Conservation (phyloP, 1,140 invertebrate genomes). For the Platorchestia sp. region DNA sequence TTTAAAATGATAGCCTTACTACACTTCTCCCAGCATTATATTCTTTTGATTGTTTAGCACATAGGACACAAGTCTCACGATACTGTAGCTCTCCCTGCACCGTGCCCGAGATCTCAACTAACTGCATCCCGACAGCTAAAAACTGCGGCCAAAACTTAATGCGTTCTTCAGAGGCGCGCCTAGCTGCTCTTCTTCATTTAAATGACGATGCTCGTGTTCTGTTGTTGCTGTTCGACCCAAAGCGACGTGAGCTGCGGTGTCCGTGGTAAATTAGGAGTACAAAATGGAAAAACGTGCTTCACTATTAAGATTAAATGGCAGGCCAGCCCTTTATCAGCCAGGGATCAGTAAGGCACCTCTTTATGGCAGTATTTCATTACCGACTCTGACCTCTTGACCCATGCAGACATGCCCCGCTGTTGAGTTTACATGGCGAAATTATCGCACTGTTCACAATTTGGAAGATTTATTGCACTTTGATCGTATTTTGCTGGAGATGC, state of each 20-base stretch:
- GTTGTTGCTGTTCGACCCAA: background rate
- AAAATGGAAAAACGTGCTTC: background rate
- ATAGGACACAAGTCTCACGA: no score
- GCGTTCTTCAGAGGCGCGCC: no score
- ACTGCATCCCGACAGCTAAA: no score
- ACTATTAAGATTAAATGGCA: conserved; percentile 9
- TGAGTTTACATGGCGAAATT: background rate
- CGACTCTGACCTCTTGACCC: background rate
- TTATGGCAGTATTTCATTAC: background rate
- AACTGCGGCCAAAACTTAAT: no score
- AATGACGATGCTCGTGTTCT: no score
- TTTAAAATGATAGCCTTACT: no score
- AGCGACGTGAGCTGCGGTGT: background rate
- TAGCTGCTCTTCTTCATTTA: no score
- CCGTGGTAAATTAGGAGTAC: background rate
- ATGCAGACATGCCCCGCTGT: background rate
- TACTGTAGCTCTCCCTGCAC: no score
- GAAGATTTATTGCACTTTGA: background rate
- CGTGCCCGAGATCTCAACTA: no score
- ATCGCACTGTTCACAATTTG: background rate
- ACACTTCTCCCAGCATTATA: no score
- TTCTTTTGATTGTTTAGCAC: no score
- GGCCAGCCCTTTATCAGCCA: background rate
- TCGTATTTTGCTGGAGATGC: background rate
- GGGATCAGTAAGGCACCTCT: background rate